These are phyloP conservation scores for Pogonocherus hispidulus DNA, from an alignment of 2,888 invertebrate species.

Conservation along the genomic window DNA sequence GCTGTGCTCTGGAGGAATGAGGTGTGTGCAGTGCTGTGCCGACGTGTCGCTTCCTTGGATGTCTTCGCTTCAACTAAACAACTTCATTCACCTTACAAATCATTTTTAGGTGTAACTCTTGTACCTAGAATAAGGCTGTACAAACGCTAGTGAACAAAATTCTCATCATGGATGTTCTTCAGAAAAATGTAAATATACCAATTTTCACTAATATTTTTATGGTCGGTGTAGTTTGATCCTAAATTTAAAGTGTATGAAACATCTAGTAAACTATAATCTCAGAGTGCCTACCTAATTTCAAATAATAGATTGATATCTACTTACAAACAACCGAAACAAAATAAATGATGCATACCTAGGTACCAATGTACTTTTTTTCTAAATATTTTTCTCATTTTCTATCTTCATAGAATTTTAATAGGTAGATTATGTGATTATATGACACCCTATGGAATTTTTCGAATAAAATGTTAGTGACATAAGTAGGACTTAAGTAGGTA, in stretches of 20 bases:
- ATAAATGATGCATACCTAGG: too few relatives aligned
- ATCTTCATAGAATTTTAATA: too few relatives aligned
- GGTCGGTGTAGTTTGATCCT: slow-evolving; percentile 1
- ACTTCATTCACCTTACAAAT: slow-evolving; percentile 50
- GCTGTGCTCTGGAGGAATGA: slow-evolving; percentile 41
- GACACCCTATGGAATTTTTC: too few relatives aligned
- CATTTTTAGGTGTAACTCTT: slow-evolving; percentile 61
- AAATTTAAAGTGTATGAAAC: not conserved
- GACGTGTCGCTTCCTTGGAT: slow-evolving; percentile 38
- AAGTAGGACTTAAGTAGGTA: too few relatives aligned
- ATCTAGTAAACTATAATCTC: too few relatives aligned
- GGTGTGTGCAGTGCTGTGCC: slow-evolving; percentile 36
- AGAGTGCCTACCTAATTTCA: not conserved
- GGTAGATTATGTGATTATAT: too few relatives aligned
- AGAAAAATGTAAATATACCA: slow-evolving; percentile 64
- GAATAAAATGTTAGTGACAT: too few relatives aligned
- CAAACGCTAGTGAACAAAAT: slow-evolving; percentile 54
- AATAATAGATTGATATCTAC: too few relatives aligned
- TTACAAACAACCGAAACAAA: too few relatives aligned
- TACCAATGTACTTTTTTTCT: too few relatives aligned
- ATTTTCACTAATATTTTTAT: slow-evolving; percentile 40
- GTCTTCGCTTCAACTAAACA: slow-evolving; percentile 30
- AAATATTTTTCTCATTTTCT: too few relatives aligned
- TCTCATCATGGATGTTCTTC: slow-evolving; percentile 63
- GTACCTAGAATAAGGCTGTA: slow-evolving; percentile 54